Base-by-base conservation (phyloP, 2,113 vertebrate genomes). In the Copsychus sechellarum region DNA sequence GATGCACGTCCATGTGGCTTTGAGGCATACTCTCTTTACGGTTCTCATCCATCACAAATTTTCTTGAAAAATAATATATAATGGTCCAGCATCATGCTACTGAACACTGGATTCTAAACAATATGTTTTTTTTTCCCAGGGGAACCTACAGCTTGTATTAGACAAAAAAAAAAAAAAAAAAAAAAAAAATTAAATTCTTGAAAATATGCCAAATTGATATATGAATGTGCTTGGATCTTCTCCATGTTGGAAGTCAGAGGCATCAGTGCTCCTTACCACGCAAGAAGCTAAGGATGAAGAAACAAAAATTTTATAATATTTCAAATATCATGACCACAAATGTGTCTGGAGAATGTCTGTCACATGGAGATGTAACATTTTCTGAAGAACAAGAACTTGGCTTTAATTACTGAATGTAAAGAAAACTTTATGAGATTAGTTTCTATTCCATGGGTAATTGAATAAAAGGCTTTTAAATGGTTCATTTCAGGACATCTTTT, bases 181-280 rank as follows among this genome's bases (percentile, higher is more conserved):
- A 40, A 40, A 7, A 85, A 77, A 45, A 45, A 45, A 20, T 45
- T 21, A 21, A 47, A 47, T 47, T 93, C 61, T 81, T 96, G 93
- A 95, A 86, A 85, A 48, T 26, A 61, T 16, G 83, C 89, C 96
- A 96, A 82, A 78, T 24, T 87, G 95, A 97, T 93, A 94, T 24
- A 89, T 50, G 33, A 95, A 94, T 92, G 71, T 81, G 77, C 80
- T 96, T 97, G 91, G 86, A 96, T 74, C 50, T 73, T 51, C 86
- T 97, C 96, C 96, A 93, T 83, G 56, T 6, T 86, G 73, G 48
- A 86, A 90, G 79, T 71, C 71, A 95, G 69, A 95, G 56, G 48
- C 72, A 92, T 64, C 84, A 64, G 21, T 92, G 83, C 80, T 72
- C 77, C 51, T 95, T 97, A 66, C 96, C 92, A 93, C 76, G 87